These are phyloP conservation scores for Turnix velox DNA, from an alignment of 2,113 vertebrate genomes.

Conservation along the genomic window DNA sequence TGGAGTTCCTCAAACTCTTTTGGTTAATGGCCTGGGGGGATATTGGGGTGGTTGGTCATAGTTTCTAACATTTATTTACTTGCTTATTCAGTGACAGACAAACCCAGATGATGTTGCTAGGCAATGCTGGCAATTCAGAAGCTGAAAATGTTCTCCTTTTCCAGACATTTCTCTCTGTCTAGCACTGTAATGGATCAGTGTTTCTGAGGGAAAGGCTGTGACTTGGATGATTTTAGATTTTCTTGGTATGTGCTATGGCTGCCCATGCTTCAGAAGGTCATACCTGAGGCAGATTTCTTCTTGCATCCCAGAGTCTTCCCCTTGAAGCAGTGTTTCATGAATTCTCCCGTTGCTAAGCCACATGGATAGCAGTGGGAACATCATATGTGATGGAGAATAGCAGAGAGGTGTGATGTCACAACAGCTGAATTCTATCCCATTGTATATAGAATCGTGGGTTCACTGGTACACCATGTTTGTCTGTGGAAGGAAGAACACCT, in stretches of 20 bases:
- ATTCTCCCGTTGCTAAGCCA: background rate
- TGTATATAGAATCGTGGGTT: too few relatives aligned
- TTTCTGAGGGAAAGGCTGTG: background rate
- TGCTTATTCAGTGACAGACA: background rate
- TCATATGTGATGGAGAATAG: rapidly evolving
- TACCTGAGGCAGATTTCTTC: background rate
- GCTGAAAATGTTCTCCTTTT: background rate
- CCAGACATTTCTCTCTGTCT: background rate
- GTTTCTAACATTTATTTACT: background rate
- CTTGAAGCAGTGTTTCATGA: background rate
- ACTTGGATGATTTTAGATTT: background rate
- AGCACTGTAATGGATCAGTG: background rate
- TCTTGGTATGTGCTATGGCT: background rate
- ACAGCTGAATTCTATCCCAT: background rate
- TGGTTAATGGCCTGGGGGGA: background rate
- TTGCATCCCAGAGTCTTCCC: background rate
- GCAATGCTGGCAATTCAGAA: background rate
- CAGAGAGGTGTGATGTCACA: background rate
- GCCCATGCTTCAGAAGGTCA: background rate
- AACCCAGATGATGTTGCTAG: background rate
- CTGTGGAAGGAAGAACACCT: background rate
- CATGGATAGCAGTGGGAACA: rapidly evolving
- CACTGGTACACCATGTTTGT: background rate
- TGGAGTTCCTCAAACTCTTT: background rate
- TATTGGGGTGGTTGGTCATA: background rate